Conservation (phyloP, 1,140 invertebrate genomes). For the Agrypnia vestita region DNA sequence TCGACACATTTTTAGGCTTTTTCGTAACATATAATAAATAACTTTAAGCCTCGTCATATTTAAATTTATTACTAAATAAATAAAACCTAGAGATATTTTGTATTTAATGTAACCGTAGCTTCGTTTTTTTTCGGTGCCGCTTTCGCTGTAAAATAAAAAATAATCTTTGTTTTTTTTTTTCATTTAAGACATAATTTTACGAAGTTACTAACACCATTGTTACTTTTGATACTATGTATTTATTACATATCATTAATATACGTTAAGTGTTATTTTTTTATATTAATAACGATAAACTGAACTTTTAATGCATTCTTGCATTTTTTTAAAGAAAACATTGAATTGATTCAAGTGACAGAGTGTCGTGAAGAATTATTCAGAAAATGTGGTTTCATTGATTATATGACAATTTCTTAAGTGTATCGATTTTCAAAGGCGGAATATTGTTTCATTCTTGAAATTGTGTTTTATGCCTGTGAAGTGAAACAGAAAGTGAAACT, state of each 20-base stretch:
- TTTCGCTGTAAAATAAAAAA: not conserved
- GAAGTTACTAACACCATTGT: too few relatives aligned
- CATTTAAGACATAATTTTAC: not conserved
- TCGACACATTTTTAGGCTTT: conserved; percentile 2
- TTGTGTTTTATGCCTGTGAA: not conserved
- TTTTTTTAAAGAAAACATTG: not conserved
- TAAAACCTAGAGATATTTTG: too few relatives aligned
- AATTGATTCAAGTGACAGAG: not conserved
- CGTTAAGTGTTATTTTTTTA: conserved; percentile 19
- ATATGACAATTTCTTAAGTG: conserved; percentile 8
- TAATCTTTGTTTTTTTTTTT: not conserved
- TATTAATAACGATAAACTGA: not conserved
- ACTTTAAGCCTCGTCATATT: not conserved
- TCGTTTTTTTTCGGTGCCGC: not conserved
- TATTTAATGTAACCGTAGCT: conserved; percentile 3
- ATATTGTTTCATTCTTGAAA: not conserved
- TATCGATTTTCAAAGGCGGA: conserved; percentile 2
- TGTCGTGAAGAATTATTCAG: not conserved
- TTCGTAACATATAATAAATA: not conserved
- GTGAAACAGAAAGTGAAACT: not conserved
- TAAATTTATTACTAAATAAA: conserved; percentile 1
- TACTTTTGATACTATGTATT: not conserved
- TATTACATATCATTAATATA: conserved; percentile 20
- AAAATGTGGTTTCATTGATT: conserved; percentile 4
- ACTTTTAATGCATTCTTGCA: not conserved